phyloP scores from a whole-genome alignment of 2,888 invertebrate species.

The Himalopsyche tibetana region DNA sequence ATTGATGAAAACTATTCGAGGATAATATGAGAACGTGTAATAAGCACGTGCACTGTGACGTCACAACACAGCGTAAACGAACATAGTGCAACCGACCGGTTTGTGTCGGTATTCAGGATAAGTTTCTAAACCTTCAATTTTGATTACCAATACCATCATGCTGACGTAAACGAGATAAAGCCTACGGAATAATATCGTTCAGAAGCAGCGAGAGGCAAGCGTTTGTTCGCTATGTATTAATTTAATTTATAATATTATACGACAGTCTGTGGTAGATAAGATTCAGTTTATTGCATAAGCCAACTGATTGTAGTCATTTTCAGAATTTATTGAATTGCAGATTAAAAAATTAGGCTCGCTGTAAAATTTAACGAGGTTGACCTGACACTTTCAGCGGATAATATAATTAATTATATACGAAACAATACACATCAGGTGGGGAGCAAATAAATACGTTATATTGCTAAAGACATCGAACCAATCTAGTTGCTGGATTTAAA shows the following conservation, averaged over 20 bases:
- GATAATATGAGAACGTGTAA: neutral
- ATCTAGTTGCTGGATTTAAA: too few relatives aligned
- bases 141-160: neutral
- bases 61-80: neutral
- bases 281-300: too few relatives aligned
- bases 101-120: neutral
- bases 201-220: constrained; percentile 5
- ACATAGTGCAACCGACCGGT: neutral
- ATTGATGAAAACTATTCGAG: neutral
- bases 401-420: too few relatives aligned
- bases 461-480: too few relatives aligned
- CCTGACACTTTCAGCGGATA: too few relatives aligned
- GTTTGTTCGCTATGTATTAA: neutral
- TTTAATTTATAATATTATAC: neutral
- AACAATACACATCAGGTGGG: too few relatives aligned
- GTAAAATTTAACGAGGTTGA: too few relatives aligned
- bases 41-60: neutral
- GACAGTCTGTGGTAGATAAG: too few relatives aligned
- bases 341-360: too few relatives aligned
- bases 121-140: constrained; percentile 4
- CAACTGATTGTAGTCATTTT: too few relatives aligned
- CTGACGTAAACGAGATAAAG: neutral
- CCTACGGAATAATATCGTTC: neutral
- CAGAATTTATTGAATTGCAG: too few relatives aligned
- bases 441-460: too few relatives aligned